Evolutionary conservation across 2,797 vertebrate genomes (phyloP).

Genomic region (Pelobates cultripes): DNA sequence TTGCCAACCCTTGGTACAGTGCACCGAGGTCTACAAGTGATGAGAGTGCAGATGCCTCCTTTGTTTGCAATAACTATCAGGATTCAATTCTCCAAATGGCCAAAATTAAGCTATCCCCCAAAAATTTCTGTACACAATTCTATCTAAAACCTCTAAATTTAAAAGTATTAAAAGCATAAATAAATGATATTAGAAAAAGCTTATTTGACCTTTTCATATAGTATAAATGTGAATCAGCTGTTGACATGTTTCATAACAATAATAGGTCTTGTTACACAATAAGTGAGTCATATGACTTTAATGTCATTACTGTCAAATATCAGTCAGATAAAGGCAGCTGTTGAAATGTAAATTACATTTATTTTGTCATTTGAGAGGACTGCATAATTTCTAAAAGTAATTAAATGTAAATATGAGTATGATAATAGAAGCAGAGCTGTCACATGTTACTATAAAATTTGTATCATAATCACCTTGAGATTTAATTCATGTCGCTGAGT

Average conservation of each 20-base stretch:
- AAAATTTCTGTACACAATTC: too few species aligned
- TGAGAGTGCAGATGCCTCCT: too few species aligned
- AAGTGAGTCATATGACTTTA: slow-evolving; percentile 36
- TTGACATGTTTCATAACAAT: slow-evolving; percentile 48
- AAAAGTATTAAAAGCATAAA: too few species aligned
- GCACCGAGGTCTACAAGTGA: too few species aligned
- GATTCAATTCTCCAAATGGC: too few species aligned
- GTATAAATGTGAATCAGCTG: slow-evolving; percentile 19
- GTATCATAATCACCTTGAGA: neutral
- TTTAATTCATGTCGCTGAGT: neutral
- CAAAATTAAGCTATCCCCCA: too few species aligned
- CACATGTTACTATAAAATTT: neutral
- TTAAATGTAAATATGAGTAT: slow-evolving; percentile 20
- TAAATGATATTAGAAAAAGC: too few species aligned
- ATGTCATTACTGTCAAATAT: slow-evolving; percentile 36
- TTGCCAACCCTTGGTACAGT: too few species aligned
- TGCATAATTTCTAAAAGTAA: slow-evolving; percentile 14
- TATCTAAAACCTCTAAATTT: too few species aligned
- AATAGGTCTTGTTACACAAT: slow-evolving; percentile 34
- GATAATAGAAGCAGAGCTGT: neutral
- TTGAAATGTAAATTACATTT: slow-evolving; percentile 7
- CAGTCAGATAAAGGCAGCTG: slow-evolving; percentile 27
- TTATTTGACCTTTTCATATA: slow-evolving; percentile 31
- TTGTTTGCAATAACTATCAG: too few species aligned
- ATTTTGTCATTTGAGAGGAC: slow-evolving; percentile 14